These are phyloP conservation scores for Clivina fossor DNA, from an alignment of 2,888 invertebrate genomes.

Conservation along the genomic window DNA sequence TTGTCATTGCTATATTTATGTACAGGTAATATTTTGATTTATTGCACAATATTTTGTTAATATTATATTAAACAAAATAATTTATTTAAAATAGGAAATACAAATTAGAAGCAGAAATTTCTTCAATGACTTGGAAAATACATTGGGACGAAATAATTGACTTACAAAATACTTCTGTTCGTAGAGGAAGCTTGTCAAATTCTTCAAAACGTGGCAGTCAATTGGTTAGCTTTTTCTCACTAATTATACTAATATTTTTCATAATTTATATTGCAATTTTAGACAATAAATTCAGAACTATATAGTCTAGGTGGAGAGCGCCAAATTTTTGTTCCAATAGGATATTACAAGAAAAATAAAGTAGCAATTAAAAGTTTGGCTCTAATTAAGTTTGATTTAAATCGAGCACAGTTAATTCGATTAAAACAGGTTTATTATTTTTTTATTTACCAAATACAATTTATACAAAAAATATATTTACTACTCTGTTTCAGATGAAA, in stretches of 20 bases:
- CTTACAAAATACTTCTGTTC: conserved; percentile 40
- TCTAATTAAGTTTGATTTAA: conserved; percentile 72
- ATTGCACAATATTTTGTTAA: too few species aligned
- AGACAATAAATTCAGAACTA: conserved; percentile 59
- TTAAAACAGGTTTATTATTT: conserved; percentile 67
- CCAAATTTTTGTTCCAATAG: conserved; percentile 83
- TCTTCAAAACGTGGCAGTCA: conserved; percentile 27
- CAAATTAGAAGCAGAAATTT: conserved; percentile 72
- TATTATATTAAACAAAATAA: too few species aligned
- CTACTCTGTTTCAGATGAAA: conserved; percentile 65
- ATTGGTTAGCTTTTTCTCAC: conserved; percentile 3
- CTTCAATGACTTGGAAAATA: conserved; percentile 96
- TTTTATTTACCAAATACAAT: background rate
- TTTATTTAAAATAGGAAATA: conserved; percentile 3
- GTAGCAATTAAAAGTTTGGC: conserved; percentile 79
- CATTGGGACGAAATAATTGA: conserved; percentile 74
- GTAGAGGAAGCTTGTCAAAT: conserved; percentile 35
- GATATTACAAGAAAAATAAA: conserved; percentile 83
- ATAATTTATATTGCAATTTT: background rate
- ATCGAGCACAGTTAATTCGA: conserved; percentile 81
- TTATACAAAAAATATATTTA: background rate
- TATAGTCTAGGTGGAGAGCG: conserved; percentile 74
- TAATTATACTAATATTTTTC: background rate
- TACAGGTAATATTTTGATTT: conserved; percentile 15
- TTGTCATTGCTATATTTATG: conserved; percentile 1